Base-by-base conservation (phyloP, 2,113 vertebrate genomes). In the Euleptes europaea region DNA sequence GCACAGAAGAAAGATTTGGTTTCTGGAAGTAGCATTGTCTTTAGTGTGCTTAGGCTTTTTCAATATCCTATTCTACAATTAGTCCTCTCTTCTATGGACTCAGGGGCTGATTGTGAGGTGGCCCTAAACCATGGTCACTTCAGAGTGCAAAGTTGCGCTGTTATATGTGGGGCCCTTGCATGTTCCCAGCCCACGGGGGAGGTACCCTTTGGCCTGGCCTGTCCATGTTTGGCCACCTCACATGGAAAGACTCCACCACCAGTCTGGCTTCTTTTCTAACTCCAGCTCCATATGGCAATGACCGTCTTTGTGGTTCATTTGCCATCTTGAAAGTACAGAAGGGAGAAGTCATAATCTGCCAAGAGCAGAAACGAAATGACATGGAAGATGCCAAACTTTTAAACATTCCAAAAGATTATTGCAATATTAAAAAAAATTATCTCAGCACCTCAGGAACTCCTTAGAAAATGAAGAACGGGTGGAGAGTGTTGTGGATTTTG, bases 321-420 rank as follows among this genome's bases (percentile, higher is more conserved):
- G 1, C 0, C 31, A 15, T 15, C 31, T 78, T 63, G 38, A 78
- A 51, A 80, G 83, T 78, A 73, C 23, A 63, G 84, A 26, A 75
- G 78, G 67, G 80, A 86, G 83, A 69, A 78, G 87, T 0, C 3
- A 3, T 81, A 75, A 0, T 31, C 2, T 72, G 67, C 70, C 85
- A 82, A 79, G 88, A 83, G 86, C 78, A 81, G 67, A 85, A 85
- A 81, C 54, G 13, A 80, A 76, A 80, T 77, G 42, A 82, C 83
- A 90, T 91, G 91, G 90, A 93, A 93, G 94, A 90, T 91, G 89
- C 31, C 65, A 89, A 87, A 78, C 88, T 95, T 78, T 90, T 79
- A 86, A 85, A 89, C 84, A 88, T 90, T 91, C 80, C 81, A 88
- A 91, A n/a, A 93, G 91, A 78, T 95, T 95, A 95, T 95, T 96